phyloP scores from a whole-genome alignment of 92 coral and sea anemone genomes.

The Parazoanthus darwini region DNA sequence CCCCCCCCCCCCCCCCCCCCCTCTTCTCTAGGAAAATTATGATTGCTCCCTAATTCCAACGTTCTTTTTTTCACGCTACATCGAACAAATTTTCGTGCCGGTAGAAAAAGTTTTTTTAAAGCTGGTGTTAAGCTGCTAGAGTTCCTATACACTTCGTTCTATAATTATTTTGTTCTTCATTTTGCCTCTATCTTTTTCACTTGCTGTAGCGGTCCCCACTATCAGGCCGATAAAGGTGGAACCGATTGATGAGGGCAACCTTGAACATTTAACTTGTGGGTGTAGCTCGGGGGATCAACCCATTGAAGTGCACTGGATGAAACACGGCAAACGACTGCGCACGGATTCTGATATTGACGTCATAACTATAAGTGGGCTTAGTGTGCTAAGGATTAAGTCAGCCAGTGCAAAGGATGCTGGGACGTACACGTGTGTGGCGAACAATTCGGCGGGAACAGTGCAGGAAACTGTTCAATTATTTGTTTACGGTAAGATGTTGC shows the following conservation, averaged over 20 bases:
- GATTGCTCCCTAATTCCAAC: too few relatives aligned
- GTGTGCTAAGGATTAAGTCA: constrained; percentile 13
- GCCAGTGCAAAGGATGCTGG: constrained; percentile 77
- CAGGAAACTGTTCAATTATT: constrained; percentile 60
- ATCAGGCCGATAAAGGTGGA: constrained; percentile 46
- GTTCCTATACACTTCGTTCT: too few relatives aligned
- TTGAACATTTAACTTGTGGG: constrained; percentile 43
- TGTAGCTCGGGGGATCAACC: constrained; percentile 45
- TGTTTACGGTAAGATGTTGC: constrained; percentile 64
- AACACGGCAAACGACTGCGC: constrained; percentile 55
- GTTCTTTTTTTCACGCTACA: too few relatives aligned
- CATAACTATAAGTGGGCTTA: constrained; percentile 1
- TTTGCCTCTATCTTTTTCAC: not conserved
- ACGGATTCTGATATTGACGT: constrained; percentile 41
- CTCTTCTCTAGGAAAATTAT: too few relatives aligned
- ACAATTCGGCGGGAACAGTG: constrained; percentile 71
- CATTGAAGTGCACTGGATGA: constrained; percentile 66
- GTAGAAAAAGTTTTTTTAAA: too few relatives aligned
- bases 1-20: too few relatives aligned
- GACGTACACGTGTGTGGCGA: constrained; percentile 75
- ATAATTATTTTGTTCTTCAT: not conserved
- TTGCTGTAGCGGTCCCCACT: constrained; percentile 49
- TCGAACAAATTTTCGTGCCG: too few relatives aligned
- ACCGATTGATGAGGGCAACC: constrained; percentile 56
- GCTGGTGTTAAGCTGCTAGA: too few relatives aligned